These are phyloP conservation scores for Siphlonurus alternatus DNA, from an alignment of 2,888 invertebrate species.

Conservation along the genomic window DNA sequence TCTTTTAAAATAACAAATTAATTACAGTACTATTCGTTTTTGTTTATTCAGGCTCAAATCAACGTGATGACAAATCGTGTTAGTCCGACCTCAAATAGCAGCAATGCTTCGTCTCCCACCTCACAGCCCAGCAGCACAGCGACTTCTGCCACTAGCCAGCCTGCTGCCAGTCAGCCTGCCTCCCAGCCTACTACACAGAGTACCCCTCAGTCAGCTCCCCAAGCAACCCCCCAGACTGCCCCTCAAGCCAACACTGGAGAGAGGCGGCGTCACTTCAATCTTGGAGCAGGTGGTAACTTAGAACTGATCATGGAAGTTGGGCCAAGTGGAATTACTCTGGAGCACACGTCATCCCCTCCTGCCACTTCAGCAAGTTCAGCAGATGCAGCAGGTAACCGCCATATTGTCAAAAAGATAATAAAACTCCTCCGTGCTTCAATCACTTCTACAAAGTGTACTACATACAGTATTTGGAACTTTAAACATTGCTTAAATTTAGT, in stretches of 20 bases:
- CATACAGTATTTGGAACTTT: too few relatives aligned
- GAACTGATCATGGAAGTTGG: constrained; percentile 42
- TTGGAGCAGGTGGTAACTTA: constrained; percentile 25
- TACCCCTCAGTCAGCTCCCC: constrained; percentile 13
- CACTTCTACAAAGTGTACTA: too few relatives aligned
- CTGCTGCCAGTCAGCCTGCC: constrained; percentile 16
- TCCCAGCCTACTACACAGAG: constrained; percentile 15
- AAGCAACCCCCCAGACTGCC: constrained; percentile 12
- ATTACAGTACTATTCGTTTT: too few relatives aligned
- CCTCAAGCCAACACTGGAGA: constrained; percentile 3
- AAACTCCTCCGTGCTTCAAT: too few relatives aligned
- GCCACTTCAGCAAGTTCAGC: neutral
- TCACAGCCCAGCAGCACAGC: constrained; percentile 12
- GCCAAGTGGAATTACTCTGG: constrained; percentile 28
- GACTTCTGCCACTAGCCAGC: constrained; percentile 6
- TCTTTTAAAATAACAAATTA: too few relatives aligned
- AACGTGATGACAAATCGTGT: constrained; percentile 15
- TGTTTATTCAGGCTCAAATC: constrained; percentile 18
- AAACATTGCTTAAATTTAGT: too few relatives aligned
- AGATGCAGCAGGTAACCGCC: neutral
- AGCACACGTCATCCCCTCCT: constrained; percentile 12
- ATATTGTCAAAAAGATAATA: too few relatives aligned
- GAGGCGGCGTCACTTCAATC: neutral
- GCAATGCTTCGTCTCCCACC: constrained; percentile 8
- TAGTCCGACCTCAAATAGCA: constrained; percentile 11